Conservation (phyloP, 1,140 invertebrate genomes). For the Daktulosphaira vitifoliae region DNA sequence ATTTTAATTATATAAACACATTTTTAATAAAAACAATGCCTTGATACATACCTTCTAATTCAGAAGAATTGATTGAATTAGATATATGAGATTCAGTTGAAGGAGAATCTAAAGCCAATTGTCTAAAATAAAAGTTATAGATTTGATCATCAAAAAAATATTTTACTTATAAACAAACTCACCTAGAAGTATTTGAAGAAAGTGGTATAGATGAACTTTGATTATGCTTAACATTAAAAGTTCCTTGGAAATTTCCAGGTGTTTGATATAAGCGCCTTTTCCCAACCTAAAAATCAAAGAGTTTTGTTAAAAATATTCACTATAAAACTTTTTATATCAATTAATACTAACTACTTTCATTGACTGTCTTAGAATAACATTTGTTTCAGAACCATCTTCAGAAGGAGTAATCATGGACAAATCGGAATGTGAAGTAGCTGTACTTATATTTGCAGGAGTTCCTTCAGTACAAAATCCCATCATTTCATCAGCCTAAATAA, state of each 20-base stretch:
- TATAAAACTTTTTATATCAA: conserved; percentile 38
- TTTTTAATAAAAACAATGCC: too few species aligned
- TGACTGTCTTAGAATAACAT: conserved; percentile 63
- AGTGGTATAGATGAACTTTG: background rate
- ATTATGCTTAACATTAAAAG: conserved; percentile 19
- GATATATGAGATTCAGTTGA: conserved; percentile 21
- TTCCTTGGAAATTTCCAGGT: background rate
- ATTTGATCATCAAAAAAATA: background rate
- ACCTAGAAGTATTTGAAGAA: conserved; percentile 4
- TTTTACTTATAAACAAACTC: background rate
- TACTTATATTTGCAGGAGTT: conserved; percentile 77
- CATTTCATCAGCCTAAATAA: conserved; percentile 12
- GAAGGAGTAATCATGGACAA: conserved; percentile 57
- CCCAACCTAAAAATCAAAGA: conserved; percentile 16
- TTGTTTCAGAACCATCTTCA: conserved; percentile 55
- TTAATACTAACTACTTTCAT: conserved; percentile 68
- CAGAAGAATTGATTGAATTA: conserved; percentile 25
- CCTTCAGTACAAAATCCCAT: conserved; percentile 84
- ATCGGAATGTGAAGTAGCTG: conserved; percentile 80
- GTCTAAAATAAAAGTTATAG: background rate
- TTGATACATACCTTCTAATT: conserved; percentile 24
- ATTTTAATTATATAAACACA: too few species aligned
- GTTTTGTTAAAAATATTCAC: background rate
- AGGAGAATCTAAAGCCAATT: conserved; percentile 15
- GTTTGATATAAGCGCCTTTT: conserved; percentile 19